Evolutionary conservation across 1,140 invertebrate genomes (phyloP).

Genomic region (Mactra quadrangularis): DNA sequence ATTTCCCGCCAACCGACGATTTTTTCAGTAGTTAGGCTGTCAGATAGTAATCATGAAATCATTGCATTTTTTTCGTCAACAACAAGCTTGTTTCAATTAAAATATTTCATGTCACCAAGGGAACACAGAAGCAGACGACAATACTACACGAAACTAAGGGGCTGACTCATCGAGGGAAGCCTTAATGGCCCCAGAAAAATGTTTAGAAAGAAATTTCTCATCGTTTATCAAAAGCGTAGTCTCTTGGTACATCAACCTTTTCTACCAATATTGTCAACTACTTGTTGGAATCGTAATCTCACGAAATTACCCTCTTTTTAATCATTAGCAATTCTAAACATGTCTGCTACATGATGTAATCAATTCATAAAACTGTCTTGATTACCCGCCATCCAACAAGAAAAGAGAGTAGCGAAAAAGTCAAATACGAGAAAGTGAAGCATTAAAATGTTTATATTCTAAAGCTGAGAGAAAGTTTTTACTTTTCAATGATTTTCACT

Average conservation of each 20-base stretch:
- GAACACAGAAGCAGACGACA: neutral
- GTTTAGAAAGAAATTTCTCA: slow-evolving; percentile 3
- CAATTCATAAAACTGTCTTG: no score
- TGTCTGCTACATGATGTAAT: no score
- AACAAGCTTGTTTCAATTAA: slow-evolving; percentile 33
- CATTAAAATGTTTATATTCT: no score
- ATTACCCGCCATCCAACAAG: no score
- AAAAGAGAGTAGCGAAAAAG: no score
- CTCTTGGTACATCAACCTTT: neutral
- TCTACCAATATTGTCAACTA: slow-evolving; percentile 22
- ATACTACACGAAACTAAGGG: neutral
- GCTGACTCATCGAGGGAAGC: slow-evolving; percentile 28
- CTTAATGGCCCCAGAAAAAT: slow-evolving; percentile 45
- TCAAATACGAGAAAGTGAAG: no score
- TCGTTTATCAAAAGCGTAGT: slow-evolving; percentile 20
- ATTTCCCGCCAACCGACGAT: no score
- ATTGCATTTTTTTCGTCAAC: neutral
- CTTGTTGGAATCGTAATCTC: slow-evolving; percentile 36
- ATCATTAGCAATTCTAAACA: slow-evolving; percentile 19
- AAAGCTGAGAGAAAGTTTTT: no score
- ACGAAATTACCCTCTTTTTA: slow-evolving; percentile 31
- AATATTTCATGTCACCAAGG: slow-evolving; percentile 38
- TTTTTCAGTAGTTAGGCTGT: neutral
- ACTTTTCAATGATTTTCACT: no score
- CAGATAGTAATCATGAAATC: neutral